These are phyloP conservation scores for Patella caerulea DNA, from an alignment of 2,888 invertebrate genomes.

Conservation along the genomic window DNA sequence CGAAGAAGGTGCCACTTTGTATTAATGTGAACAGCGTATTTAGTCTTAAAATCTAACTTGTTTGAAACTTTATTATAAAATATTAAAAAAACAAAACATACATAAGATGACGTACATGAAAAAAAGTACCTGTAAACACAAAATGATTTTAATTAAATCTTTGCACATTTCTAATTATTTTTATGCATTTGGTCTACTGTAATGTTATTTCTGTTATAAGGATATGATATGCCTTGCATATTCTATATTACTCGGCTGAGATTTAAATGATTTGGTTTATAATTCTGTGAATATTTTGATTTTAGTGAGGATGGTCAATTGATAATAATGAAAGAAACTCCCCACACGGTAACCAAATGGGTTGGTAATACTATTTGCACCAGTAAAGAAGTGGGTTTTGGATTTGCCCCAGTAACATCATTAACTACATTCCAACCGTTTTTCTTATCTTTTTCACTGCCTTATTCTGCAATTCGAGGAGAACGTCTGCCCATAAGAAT, in stretches of 20 bases:
- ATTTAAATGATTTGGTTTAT: background rate
- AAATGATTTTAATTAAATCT: too few species aligned
- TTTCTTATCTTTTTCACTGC: slow-evolving; percentile 81
- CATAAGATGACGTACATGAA: too few species aligned
- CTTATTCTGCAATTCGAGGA: slow-evolving; percentile 79
- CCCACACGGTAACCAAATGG: slow-evolving; percentile 79
- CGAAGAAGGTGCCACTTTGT: too few species aligned
- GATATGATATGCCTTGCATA: background rate
- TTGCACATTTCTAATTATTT: too few species aligned
- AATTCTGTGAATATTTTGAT: slow-evolving; percentile 11
- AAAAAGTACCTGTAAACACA: too few species aligned
- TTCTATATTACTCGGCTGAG: background rate
- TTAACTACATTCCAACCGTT: slow-evolving; percentile 80
- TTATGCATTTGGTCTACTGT: too few species aligned
- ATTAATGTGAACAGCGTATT: too few species aligned
- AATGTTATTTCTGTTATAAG: too few species aligned
- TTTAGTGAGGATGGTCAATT: slow-evolving; percentile 49
- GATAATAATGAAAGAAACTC: slow-evolving; percentile 65
- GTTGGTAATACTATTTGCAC: slow-evolving; percentile 76
- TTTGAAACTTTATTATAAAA: too few species aligned
- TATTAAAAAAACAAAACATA: too few species aligned
- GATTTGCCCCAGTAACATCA: slow-evolving; percentile 73
- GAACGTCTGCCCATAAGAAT: slow-evolving; percentile 79
- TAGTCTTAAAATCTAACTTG: too few species aligned
- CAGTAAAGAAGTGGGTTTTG: slow-evolving; percentile 73